Evolutionary conservation across 2,113 vertebrate genomes (phyloP).

Genomic region (Gymnogyps californianus): DNA sequence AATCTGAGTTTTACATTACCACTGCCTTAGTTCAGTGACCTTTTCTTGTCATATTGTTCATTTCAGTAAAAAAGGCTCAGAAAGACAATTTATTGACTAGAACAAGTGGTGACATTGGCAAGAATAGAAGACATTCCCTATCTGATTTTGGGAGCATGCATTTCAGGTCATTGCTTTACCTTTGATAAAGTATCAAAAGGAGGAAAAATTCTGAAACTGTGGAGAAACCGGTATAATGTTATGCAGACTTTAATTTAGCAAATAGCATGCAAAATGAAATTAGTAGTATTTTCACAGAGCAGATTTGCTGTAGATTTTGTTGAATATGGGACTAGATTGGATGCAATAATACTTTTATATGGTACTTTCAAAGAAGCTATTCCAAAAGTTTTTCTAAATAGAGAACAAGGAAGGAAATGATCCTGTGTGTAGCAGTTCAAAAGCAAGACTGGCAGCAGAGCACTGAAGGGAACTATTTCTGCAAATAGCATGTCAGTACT

Average conservation of each 20-base stretch:
- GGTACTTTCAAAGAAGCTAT: background rate
- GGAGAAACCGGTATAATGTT: background rate
- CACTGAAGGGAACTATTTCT: background rate
- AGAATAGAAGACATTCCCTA: background rate
- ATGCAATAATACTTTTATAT: background rate
- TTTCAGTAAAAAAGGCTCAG: background rate
- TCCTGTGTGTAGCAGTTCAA: background rate
- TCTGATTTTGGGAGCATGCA: background rate
- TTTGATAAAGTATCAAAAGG: background rate
- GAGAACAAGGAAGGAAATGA: background rate
- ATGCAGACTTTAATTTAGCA: background rate
- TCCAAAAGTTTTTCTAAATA: background rate
- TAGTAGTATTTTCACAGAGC: background rate
- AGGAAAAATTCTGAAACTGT: background rate
- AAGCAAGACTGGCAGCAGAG: background rate
- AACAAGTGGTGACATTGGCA: background rate
- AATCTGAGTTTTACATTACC: background rate
- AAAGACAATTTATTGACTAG: background rate
- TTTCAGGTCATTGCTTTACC: background rate
- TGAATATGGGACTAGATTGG: background rate
- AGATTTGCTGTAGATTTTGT: background rate
- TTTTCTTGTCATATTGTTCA: background rate
- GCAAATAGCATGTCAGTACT: background rate
- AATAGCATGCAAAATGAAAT: background rate
- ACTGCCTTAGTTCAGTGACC: background rate